A percentile compares a stretch with the other conserved stretches of the same genome.
phyloP scores from a whole-genome alignment of 2,888 invertebrate genomes.

The Plebejus melissa region DNA sequence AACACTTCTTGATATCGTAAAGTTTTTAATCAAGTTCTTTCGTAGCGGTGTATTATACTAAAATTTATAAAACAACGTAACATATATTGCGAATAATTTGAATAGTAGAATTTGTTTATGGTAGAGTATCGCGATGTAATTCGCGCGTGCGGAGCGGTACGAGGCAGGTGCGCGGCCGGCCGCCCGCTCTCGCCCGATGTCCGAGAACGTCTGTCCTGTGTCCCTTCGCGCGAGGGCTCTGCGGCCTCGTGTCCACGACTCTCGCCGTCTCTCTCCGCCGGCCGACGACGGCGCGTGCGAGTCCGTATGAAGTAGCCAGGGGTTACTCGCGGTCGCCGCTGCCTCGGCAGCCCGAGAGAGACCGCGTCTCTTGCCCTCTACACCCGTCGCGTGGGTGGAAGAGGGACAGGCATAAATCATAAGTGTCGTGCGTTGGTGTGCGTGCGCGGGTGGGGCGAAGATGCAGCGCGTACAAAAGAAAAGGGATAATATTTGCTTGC shows the following conservation, averaged over 20 bases:
- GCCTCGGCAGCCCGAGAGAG: constrained; percentile 70
- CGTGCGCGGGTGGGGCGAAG: constrained; percentile 79
- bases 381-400: constrained; percentile 49
- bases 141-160: constrained; percentile 64
- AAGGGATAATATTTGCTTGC: constrained; percentile 80
- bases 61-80: constrained; percentile 37
- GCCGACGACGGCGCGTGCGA: constrained; percentile 77
- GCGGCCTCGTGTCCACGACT: constrained; percentile 72
- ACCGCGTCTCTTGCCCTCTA: constrained; percentile 51
- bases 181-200: constrained; percentile 79
- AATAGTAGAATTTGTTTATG: constrained; percentile 59
- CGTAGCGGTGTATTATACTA: constrained; percentile 21
- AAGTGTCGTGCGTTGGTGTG: constrained; percentile 75
- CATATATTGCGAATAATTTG: constrained; percentile 19
- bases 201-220: constrained; percentile 80
- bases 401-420: constrained; percentile 61
- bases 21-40: constrained; percentile 12
- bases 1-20: constrained; percentile 24
- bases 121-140: constrained; percentile 62
- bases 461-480: constrained; percentile 78
- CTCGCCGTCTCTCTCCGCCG: constrained; percentile 71
- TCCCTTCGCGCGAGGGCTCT: constrained; percentile 77
- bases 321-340: constrained; percentile 78
- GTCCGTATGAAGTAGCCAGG: constrained; percentile 76
- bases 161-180: constrained; percentile 73